Percentiles rank a stretch among this genome's conserved stretches.
Evolutionary conservation across 1,140 invertebrate genomes (phyloP).

Genomic region (Metopolophium dirhodum): DNA sequence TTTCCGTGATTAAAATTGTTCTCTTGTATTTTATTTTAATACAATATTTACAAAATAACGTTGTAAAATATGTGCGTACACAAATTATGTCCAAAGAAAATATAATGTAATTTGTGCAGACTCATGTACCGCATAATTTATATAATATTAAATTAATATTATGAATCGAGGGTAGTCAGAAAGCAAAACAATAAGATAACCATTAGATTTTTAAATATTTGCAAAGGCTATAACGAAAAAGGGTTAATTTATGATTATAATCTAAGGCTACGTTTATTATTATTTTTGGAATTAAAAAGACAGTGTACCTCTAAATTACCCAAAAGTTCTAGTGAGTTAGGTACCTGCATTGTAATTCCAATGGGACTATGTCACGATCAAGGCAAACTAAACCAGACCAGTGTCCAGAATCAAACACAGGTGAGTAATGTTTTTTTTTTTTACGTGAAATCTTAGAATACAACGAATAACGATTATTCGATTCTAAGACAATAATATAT

Average conservation of each 20-base stretch:
- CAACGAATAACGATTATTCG: not conserved
- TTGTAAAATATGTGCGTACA: not conserved
- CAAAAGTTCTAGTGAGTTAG: not conserved
- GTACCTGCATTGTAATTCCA: not conserved
- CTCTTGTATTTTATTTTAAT: not conserved
- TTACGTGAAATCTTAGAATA: not conserved
- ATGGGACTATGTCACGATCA: not conserved
- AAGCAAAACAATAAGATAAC: not conserved
- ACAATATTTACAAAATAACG: not conserved
- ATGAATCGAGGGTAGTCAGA: not conserved
- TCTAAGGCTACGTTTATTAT: not conserved
- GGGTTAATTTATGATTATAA: not conserved
- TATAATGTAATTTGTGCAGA: not conserved
- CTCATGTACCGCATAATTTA: not conserved
- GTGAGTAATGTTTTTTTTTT: not conserved
- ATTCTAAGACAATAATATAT: not conserved
- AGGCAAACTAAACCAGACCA: not conserved
- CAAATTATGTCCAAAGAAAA: not conserved
- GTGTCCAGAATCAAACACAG: not conserved
- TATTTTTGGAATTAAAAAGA: not conserved
- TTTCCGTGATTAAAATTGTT: not conserved
- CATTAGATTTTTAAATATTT: not conserved
- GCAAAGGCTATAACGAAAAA: not conserved
- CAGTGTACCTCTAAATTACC: not conserved
- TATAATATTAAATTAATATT: not conserved